A percentile compares a stretch with the other conserved stretches of the same genome.
Conservation (phyloP, 2,113 vertebrate species). For the Haemorhous mexicanus region DNA sequence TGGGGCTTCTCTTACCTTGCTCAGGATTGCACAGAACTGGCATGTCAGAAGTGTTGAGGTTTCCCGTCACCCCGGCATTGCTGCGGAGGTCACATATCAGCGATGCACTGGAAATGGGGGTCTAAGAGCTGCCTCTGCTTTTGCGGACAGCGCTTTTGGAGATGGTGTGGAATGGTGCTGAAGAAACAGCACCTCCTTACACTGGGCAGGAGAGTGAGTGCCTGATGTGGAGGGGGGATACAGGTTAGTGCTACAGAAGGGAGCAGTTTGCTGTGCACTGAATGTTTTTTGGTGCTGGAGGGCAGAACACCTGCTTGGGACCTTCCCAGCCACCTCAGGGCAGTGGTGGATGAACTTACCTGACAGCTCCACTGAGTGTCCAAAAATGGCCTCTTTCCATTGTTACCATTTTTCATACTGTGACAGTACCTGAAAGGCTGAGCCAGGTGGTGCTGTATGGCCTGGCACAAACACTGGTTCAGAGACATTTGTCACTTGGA, state of each 20-base stretch:
- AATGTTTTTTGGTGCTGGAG: background rate
- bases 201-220: background rate
- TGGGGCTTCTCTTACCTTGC: background rate
- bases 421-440: background rate
- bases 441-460: slow-evolving; percentile 3
- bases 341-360: background rate
- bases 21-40: background rate
- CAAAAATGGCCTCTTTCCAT: background rate
- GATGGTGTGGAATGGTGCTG: background rate
- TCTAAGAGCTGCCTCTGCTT: background rate
- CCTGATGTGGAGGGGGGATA: background rate
- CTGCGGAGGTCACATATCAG: background rate
- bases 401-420: background rate
- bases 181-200: background rate
- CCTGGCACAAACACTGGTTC: background rate
- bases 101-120: background rate
- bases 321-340: background rate
- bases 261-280: background rate
- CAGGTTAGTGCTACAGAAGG: background rate
- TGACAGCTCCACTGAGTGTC: background rate
- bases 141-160: rapidly evolving
- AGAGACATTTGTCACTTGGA: background rate
- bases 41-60: background rate
- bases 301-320: background rate
- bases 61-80: background rate